Conservation (phyloP, 1,140 invertebrate genomes). For the Pseudomyrmex flavicornis region DNA sequence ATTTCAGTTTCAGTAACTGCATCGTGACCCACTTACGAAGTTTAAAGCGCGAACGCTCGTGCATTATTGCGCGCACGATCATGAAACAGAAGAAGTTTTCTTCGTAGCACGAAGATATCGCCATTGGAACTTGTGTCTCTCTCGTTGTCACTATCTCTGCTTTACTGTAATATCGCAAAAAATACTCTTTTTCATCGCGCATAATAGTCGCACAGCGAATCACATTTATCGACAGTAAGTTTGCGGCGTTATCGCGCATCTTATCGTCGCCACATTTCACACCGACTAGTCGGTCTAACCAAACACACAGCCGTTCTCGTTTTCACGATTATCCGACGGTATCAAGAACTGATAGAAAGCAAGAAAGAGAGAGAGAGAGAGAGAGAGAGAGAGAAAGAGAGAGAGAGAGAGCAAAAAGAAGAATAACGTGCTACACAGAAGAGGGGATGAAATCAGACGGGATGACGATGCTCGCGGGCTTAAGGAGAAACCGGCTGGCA, state of each 20-base stretch:
- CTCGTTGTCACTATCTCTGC: not conserved
- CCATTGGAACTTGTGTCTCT: not conserved
- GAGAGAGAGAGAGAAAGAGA: too few relatives aligned
- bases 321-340: not conserved
- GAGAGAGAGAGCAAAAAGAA: too few relatives aligned
- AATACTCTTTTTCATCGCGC: not conserved
- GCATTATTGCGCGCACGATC: not conserved
- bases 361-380: too few relatives aligned
- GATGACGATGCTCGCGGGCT: not conserved
- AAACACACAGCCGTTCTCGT: not conserved
- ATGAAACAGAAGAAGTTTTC: not conserved
- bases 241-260: not conserved
- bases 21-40: slow-evolving; percentile 27
- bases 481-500: slow-evolving; percentile 6
- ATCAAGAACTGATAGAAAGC: not conserved
- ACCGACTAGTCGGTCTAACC: not conserved
- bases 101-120: not conserved
- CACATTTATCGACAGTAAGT: not conserved
- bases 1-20: slow-evolving; percentile 13
- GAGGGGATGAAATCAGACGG: slow-evolving; percentile 13
- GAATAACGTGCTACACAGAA: not conserved
- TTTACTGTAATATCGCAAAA: not conserved
- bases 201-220: not conserved
- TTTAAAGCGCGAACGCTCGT: not conserved
- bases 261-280: slow-evolving; percentile 4